Conservation (phyloP, 2,888 invertebrate species). For the Microctonus hyperodae region DNA sequence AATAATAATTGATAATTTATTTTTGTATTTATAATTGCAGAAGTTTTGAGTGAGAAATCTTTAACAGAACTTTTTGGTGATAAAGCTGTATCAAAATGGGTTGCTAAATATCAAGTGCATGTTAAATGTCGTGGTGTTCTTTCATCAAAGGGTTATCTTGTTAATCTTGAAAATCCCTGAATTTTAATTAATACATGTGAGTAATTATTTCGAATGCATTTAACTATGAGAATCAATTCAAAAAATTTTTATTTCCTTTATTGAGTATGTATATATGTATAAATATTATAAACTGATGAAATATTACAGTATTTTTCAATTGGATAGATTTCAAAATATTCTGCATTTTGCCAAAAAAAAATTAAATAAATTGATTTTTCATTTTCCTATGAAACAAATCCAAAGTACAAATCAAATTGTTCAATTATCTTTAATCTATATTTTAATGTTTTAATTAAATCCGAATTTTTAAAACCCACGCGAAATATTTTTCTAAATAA, state of each 20-base stretch:
- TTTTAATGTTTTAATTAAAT: no score
- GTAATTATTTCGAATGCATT: not conserved
- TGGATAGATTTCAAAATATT: no score
- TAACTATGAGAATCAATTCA: not conserved
- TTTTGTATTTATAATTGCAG: slow-evolving; percentile 62
- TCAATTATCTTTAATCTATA: no score
- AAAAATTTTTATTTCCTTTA: not conserved
- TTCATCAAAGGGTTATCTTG: slow-evolving; percentile 87
- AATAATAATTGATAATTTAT: no score
- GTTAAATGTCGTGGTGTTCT: slow-evolving; percentile 91
- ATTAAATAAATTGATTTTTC: no score
- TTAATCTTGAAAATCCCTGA: slow-evolving; percentile 59
- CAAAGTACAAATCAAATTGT: no score
- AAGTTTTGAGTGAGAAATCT: slow-evolving; percentile 67
- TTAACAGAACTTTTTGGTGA: slow-evolving; percentile 68
- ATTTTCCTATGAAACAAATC: no score
- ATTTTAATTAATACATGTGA: not conserved
- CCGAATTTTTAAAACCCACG: no score
- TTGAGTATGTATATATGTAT: not conserved
- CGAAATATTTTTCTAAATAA: no score
- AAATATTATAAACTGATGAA: not conserved
- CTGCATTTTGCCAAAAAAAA: no score
- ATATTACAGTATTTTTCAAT: not conserved
- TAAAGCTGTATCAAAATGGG: slow-evolving; percentile 71
- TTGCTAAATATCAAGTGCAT: slow-evolving; percentile 85